Percentiles rank a stretch among this genome's conserved stretches.
Conservation (phyloP, 2,888 invertebrate species). For the Timandra comae region DNA sequence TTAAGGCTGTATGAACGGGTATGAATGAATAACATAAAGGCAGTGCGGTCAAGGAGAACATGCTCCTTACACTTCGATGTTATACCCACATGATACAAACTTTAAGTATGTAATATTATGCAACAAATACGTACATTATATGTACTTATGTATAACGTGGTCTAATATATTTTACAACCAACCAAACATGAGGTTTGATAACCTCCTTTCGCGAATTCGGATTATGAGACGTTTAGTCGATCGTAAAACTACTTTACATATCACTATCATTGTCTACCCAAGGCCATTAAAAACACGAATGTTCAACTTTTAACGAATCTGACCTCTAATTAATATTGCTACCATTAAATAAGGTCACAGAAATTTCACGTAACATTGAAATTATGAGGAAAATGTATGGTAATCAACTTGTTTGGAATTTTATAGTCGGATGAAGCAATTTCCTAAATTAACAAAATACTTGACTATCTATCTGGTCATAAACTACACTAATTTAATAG, state of each 20-base stretch:
- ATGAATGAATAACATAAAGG: slow-evolving; percentile 55
- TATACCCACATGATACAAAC: slow-evolving; percentile 3
- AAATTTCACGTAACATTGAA: slow-evolving; percentile 12
- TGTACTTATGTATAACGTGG: slow-evolving; percentile 18
- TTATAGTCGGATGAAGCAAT: too few relatives aligned
- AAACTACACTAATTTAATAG: too few relatives aligned
- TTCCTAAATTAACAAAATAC: too few relatives aligned
- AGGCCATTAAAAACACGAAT: slow-evolving; percentile 8
- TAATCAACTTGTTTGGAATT: too few relatives aligned
- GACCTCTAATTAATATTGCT: slow-evolving; percentile 16
- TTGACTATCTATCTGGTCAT: too few relatives aligned
- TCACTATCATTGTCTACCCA: slow-evolving; percentile 14
- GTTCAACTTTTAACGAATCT: slow-evolving; percentile 9
- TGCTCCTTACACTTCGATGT: slow-evolving; percentile 37
- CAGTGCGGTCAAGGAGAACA: slow-evolving; percentile 63
- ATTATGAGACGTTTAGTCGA: slow-evolving; percentile 7
- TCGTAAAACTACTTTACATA: slow-evolving; percentile 13
- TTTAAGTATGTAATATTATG: slow-evolving; percentile 24
- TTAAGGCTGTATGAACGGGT: slow-evolving; percentile 9
- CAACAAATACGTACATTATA: slow-evolving; percentile 28
- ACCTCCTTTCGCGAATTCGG: slow-evolving; percentile 12
- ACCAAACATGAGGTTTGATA: slow-evolving; percentile 6
- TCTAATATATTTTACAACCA: not conserved
- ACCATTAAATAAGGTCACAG: slow-evolving; percentile 17
- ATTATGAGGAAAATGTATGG: too few relatives aligned